phyloP scores from a whole-genome alignment of 2,113 vertebrate genomes.

The Stomatorhinus ivindoensis region DNA sequence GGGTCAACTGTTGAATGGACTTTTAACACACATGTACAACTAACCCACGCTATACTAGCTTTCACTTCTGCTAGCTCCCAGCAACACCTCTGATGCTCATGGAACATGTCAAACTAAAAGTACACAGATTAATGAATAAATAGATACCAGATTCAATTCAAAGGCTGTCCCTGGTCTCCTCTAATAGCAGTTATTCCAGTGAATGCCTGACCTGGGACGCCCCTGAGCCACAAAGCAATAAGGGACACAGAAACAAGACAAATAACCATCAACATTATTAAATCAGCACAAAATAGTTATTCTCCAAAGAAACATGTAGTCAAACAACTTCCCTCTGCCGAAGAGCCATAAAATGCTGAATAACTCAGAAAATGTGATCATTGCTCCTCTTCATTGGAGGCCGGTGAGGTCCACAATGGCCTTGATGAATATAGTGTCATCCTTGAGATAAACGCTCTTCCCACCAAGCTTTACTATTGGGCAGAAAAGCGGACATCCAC shows the following conservation, averaged over 20 bases:
- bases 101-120: background rate
- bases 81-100: background rate
- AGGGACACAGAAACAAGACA: background rate
- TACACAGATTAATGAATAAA: background rate
- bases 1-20: background rate
- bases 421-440: constrained; percentile 91
- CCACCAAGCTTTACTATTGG: constrained; percentile 76
- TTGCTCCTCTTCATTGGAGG: constrained; percentile 49
- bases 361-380: background rate
- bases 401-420: constrained; percentile 88
- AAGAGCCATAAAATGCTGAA: background rate
- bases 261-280: background rate
- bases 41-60: background rate
- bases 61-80: background rate
- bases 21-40: background rate
- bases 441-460: constrained; percentile 80
- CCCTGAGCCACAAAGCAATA: background rate
- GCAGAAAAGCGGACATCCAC: constrained; percentile 93
- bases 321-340: background rate
- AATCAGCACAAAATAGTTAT: background rate
- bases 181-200: background rate
- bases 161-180: background rate
- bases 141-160: background rate
- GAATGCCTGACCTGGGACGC: background rate
- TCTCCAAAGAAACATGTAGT: background rate